These are phyloP conservation scores for Pomatorhinus ruficollis DNA, from an alignment of 2,113 vertebrate genomes.

Conservation along the genomic window DNA sequence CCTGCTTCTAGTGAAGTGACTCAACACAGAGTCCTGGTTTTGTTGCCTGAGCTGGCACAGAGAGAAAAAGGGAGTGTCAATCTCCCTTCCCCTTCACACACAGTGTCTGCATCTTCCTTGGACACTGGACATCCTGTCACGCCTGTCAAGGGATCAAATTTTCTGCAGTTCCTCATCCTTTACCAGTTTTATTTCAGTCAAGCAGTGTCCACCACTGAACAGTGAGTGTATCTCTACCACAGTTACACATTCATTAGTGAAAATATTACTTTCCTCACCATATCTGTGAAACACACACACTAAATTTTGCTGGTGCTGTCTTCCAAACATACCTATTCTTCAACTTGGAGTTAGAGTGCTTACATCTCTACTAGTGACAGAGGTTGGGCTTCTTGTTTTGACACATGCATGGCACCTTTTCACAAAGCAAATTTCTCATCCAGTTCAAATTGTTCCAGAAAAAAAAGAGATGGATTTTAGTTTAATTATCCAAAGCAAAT, in stretches of 20 bases:
- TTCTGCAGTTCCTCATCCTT: neutral
- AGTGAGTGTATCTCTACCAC: accelerated
- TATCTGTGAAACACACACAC: neutral
- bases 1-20: neutral
- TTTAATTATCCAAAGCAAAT: neutral
- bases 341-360: neutral
- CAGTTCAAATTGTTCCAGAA: neutral
- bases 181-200: neutral
- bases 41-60: neutral
- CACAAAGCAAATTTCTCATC: neutral
- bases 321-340: neutral
- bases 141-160: neutral
- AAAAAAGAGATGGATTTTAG: neutral
- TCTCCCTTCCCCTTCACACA: neutral
- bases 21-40: neutral
- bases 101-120: neutral
- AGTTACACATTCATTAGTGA: neutral
- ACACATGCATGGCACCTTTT: neutral
- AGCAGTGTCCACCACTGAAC: neutral
- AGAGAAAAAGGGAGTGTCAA: neutral
- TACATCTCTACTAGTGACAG: neutral
- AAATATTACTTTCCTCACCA: neutral
- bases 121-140: neutral
- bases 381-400: neutral
- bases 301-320: neutral